Evolutionary conservation across 2,888 invertebrate species (phyloP), one percentile per base, ranked within the genome.

Genomic region (Standfussiana lucernea): DNA sequence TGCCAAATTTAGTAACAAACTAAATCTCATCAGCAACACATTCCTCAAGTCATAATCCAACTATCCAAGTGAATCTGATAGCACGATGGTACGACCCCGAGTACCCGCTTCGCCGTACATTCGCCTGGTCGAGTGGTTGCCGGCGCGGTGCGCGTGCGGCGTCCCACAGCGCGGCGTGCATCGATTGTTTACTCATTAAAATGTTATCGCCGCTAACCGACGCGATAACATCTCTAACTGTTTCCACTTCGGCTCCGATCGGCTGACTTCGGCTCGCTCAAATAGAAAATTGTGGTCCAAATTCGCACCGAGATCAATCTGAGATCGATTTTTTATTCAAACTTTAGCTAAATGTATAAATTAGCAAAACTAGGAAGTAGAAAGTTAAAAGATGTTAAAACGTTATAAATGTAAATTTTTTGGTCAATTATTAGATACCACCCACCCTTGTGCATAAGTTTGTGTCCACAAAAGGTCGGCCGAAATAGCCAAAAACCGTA

Each of bases 131-230:
- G 61, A 62, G 32, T n/a, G 50, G 53, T 76, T n/a, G 32, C 77
- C 73, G 42, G 42, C 75, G 32, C 80, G 84, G 37, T 89, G 93
- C 93, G 95, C 96, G 96, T 95, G 96, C 95, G 96, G 95, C 96
- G 89, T 90, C 96, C 96, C 93, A 90, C 95, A 75, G 96, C 77
- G 96, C 94, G 92, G 93, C 96, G 96, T 96, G 96, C 95, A 95
- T 95, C 96, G 96, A 96, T 96, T 96, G 96, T 96, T 96, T 96
- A 96, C 96, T 96, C 96, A 96, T 96, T 96, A 96, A 96, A 96
- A 96, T 95, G 92, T 95, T 96, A 95, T 96, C 96, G 93, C 95
- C 92, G 95, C 93, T 93, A 93, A 94, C 94, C 88, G 90, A 71
- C 77, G 62, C 88, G 96, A 96, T 96, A 96, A 90, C 93, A 96